These are phyloP conservation scores for Rhagologus leucostigma DNA, from an alignment of 2,113 vertebrate species.

Conservation along the genomic window DNA sequence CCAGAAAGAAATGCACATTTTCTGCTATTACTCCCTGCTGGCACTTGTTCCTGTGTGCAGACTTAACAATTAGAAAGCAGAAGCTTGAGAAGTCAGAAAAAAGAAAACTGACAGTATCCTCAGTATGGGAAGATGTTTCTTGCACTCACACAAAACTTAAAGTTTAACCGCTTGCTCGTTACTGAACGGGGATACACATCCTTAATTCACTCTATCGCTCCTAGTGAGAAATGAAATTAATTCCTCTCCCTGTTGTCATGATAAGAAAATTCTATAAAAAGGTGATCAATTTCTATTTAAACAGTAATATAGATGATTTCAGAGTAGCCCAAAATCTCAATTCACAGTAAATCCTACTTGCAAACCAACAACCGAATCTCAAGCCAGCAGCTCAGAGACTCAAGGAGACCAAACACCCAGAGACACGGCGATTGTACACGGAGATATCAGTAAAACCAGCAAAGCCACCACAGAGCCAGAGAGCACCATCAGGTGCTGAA, in stretches of 20 bases:
- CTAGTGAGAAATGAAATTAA: background rate
- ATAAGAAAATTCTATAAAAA: background rate
- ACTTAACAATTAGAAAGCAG: background rate
- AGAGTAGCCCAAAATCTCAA: background rate
- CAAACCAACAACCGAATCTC: background rate
- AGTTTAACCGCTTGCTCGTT: background rate
- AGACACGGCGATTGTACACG: fast-evolving
- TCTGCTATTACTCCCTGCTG: background rate
- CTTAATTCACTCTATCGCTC: background rate
- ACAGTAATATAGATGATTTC: background rate
- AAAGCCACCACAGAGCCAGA: background rate
- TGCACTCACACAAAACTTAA: background rate
- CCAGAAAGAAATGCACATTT: background rate
- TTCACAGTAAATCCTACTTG: background rate
- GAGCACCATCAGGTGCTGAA: background rate
- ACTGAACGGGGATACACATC: background rate
- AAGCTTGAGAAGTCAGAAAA: background rate
- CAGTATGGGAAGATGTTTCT: background rate
- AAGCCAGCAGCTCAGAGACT: background rate
- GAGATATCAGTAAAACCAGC: background rate
- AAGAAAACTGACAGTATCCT: background rate
- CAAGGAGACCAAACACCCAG: fast-evolving
- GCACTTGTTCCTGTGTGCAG: background rate
- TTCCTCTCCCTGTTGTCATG: background rate
- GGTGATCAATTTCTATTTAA: background rate